Conservation (phyloP, 2,797 vertebrate species). For the Gymnoscopelus microlampas region DNA sequence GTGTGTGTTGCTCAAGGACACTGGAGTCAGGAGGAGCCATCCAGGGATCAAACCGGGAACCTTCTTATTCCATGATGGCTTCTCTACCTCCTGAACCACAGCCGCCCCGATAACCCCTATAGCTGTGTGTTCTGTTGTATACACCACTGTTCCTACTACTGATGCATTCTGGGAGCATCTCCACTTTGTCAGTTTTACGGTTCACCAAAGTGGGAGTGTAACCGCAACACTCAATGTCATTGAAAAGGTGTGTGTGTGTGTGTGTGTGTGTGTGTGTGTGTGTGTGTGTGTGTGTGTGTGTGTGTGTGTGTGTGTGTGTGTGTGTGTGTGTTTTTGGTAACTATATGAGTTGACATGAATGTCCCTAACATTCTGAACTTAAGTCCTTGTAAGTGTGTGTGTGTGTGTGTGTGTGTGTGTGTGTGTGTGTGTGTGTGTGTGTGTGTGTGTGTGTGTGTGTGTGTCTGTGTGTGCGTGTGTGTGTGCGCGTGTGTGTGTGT, state of each 20-base stretch:
- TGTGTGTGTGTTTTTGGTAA: background rate
- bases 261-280: background rate
- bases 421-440: background rate
- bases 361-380: too few relatives aligned
- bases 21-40: too few relatives aligned
- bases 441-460: background rate
- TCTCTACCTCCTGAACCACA: too few relatives aligned
- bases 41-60: too few relatives aligned
- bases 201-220: constrained; percentile 34
- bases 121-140: too few relatives aligned
- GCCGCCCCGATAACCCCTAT: too few relatives aligned
- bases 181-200: constrained; percentile 62
- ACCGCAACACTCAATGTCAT: too few relatives aligned
- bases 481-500: constrained; percentile 35
- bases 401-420: constrained; percentile 13
- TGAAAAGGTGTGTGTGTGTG: background rate
- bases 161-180: background rate
- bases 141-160: too few relatives aligned
- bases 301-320: background rate
- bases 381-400: background rate
- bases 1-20: too few relatives aligned
- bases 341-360: too few relatives aligned
- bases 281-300: constrained; percentile 4
- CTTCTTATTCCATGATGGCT: too few relatives aligned
- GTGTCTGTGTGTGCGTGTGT: background rate